Evolutionary conservation across 2,113 vertebrate genomes (phyloP).

Genomic region (Xyrauchen texanus): DNA sequence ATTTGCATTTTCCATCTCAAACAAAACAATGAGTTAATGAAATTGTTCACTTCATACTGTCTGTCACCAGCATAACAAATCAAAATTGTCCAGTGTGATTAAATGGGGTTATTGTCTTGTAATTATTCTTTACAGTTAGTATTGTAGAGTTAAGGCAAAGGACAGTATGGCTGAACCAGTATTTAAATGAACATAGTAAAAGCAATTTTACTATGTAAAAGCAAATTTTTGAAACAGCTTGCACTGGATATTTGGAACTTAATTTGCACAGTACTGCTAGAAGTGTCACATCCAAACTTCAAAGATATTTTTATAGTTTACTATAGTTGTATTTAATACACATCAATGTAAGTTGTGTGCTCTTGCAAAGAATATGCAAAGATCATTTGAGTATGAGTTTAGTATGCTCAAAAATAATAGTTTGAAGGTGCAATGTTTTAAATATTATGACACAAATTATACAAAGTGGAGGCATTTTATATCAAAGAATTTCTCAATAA

Average conservation of each 20-base stretch:
- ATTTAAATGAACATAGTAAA: not conserved
- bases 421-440: not conserved
- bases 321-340: too few relatives aligned
- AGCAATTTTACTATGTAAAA: not conserved
- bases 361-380: not conserved
- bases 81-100: conserved; percentile 23
- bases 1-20: not conserved
- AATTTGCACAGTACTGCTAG: not conserved
- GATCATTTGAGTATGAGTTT: not conserved
- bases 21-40: conserved; percentile 35
- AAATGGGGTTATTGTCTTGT: conserved; percentile 37
- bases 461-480: not conserved
- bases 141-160: conserved; percentile 7
- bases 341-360: not conserved
- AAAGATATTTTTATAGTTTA: not conserved
- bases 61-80: conserved; percentile 14
- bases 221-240: not conserved
- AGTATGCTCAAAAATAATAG: not conserved
- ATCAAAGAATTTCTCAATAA: not conserved
- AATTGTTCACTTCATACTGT: conserved; percentile 35
- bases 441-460: not conserved
- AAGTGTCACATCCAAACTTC: not conserved
- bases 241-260: not conserved
- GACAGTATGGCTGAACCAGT: not conserved
- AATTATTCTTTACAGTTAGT: conserved; percentile 42